Conservation (phyloP, 2,797 vertebrate genomes). For the Sphenodon punctatus region DNA sequence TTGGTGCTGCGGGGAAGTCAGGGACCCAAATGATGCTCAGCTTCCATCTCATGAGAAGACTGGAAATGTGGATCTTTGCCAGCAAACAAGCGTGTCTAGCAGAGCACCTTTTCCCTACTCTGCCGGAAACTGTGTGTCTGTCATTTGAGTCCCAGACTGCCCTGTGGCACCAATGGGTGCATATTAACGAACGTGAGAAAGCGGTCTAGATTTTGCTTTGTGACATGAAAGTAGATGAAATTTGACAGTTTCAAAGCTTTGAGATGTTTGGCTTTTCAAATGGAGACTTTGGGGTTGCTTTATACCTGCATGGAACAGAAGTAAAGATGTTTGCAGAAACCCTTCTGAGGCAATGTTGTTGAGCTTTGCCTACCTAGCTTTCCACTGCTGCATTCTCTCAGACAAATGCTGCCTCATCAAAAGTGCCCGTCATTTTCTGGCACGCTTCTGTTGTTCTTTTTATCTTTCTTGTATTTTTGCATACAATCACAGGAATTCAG, state of each 20-base stretch:
- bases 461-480: not conserved
- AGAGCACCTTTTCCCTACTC: no score
- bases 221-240: not conserved
- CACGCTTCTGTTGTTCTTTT: not conserved
- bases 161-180: no score
- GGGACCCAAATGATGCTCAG: no score
- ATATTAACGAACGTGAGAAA: no score
- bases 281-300: not conserved
- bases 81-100: no score
- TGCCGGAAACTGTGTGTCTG: no score
- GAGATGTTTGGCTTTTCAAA: not conserved
- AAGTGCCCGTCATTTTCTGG: not conserved
- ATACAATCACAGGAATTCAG: not conserved
- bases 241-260: not conserved
- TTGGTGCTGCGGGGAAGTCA: no score
- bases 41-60: no score
- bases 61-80: no score
- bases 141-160: no score
- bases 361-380: not conserved
- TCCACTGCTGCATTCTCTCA: not conserved
- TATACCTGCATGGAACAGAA: not conserved
- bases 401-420: not conserved
- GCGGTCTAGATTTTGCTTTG: not conserved
- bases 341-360: not conserved
- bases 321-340: not conserved